These are phyloP conservation scores for Sericinus montela DNA, from an alignment of 2,888 invertebrate genomes.

Conservation along the genomic window DNA sequence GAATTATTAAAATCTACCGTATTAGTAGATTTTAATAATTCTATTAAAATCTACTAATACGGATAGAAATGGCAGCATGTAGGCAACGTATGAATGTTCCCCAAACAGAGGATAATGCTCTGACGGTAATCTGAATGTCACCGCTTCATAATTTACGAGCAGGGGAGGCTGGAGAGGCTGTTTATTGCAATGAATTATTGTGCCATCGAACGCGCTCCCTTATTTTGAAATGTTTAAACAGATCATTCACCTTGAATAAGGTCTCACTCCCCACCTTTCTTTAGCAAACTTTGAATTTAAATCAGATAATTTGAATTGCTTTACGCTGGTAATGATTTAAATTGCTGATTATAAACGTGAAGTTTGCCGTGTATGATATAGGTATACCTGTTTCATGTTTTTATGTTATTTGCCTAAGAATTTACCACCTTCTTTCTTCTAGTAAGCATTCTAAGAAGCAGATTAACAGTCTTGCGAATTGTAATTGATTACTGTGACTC, in stretches of 20 bases:
- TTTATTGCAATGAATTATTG: slow-evolving; percentile 54
- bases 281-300: slow-evolving; percentile 17
- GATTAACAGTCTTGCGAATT: too few species aligned
- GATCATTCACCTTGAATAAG: slow-evolving; percentile 20
- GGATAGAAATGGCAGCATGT: slow-evolving; percentile 40
- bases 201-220: slow-evolving; percentile 29
- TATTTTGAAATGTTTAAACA: slow-evolving; percentile 22
- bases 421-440: too few species aligned
- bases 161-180: slow-evolving; percentile 45
- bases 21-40: too few species aligned
- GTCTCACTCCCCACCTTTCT: not conserved
- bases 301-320: slow-evolving; percentile 16
- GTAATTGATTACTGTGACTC: too few species aligned
- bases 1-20: too few species aligned
- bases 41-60: slow-evolving; percentile 38
- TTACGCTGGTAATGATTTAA: slow-evolving; percentile 12
- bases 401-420: too few species aligned
- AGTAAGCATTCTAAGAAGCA: too few species aligned
- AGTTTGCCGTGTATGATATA: not conserved
- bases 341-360: slow-evolving; percentile 17
- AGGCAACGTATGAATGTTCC: slow-evolving; percentile 26
- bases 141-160: slow-evolving; percentile 59
- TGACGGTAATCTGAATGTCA: slow-evolving; percentile 56
- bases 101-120: slow-evolving; percentile 44
- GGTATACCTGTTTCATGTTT: too few species aligned